Conservation (phyloP, 2,797 vertebrate species). For the Sebastes melanostomus region DNA sequence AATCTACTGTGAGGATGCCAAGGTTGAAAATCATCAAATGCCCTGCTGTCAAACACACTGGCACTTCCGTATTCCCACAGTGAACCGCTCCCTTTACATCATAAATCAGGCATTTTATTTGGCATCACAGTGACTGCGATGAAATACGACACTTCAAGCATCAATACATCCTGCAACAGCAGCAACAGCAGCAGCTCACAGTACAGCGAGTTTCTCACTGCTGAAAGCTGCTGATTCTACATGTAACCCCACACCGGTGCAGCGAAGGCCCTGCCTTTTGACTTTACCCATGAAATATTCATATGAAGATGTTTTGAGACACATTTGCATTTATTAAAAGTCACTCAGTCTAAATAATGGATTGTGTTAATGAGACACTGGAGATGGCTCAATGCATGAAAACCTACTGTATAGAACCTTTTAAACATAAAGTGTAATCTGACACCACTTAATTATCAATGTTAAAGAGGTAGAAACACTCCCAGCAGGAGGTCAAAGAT, state of each 20-base stretch:
- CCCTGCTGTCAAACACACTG: slow-evolving; percentile 27
- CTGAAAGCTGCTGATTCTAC: slow-evolving; percentile 8
- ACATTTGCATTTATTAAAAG: slow-evolving; percentile 59
- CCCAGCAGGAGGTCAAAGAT: neutral
- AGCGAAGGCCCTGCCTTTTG: neutral
- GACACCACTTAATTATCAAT: neutral
- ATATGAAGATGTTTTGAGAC: slow-evolving; percentile 43
- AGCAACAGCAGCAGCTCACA: neutral
- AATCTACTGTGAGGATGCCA: neutral
- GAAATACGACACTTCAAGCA: slow-evolving; percentile 8
- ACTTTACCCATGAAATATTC: slow-evolving; percentile 59
- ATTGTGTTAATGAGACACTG: slow-evolving; percentile 38
- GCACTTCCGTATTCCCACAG: slow-evolving; percentile 11
- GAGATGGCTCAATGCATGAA: neutral
- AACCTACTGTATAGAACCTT: neutral
- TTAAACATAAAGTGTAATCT: neutral
- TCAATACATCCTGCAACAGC: slow-evolving; percentile 8
- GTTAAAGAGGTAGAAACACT: neutral
- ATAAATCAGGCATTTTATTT: slow-evolving; percentile 31
- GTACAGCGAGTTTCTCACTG: neutral
- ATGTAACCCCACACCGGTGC: slow-evolving; percentile 28
- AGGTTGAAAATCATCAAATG: slow-evolving; percentile 20
- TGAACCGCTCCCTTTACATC: neutral
- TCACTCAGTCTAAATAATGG: slow-evolving; percentile 60
- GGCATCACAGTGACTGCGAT: slow-evolving; percentile 3